Percentiles rank a stretch among this genome's conserved stretches.
phyloP scores from a whole-genome alignment of 2,797 vertebrate species.

The Pampus argenteus region DNA sequence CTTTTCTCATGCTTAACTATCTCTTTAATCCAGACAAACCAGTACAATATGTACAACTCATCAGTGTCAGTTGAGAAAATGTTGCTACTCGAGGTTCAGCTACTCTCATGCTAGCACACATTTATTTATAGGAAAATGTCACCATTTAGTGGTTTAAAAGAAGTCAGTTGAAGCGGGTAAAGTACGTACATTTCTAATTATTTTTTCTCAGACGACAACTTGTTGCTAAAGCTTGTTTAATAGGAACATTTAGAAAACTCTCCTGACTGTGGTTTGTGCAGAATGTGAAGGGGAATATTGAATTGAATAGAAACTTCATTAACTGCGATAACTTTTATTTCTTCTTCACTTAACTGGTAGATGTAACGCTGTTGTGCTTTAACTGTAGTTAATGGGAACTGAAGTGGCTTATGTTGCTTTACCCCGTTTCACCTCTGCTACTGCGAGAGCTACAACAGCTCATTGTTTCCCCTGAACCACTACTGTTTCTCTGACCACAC shows the following conservation, averaged over 20 bases:
- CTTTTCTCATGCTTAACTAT: conserved; percentile 22
- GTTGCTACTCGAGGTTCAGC: conserved; percentile 19
- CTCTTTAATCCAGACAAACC: conserved; percentile 40
- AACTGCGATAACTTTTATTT: conserved; percentile 4
- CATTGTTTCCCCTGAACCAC: conserved; percentile 45
- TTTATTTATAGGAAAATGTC: conserved; percentile 46
- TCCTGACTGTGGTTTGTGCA: conserved; percentile 25
- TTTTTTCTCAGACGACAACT: conserved; percentile 31
- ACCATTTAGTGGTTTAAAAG: conserved; percentile 19
- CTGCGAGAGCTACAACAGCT: conserved; percentile 40
- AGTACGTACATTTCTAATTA: conserved; percentile 35
- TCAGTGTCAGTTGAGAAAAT: conserved; percentile 28
- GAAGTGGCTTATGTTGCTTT: conserved; percentile 24
- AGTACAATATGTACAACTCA: conserved; percentile 28
- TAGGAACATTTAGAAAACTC: conserved; percentile 29
- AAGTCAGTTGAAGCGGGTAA: conserved; percentile 23
- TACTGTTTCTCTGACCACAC: conserved; percentile 46
- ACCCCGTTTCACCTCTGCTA: conserved; percentile 43
- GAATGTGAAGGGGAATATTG: conserved; percentile 24
- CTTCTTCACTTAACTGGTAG: neutral
- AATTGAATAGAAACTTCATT: conserved; percentile 15
- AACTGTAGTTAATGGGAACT: conserved; percentile 19
- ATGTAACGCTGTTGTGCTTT: conserved; percentile 4
- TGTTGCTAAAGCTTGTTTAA: conserved; percentile 29
- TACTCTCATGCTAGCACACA: conserved; percentile 8